phyloP scores from a whole-genome alignment of 92 coral and sea anemone genomes.

The Paramuricea clavata region DNA sequence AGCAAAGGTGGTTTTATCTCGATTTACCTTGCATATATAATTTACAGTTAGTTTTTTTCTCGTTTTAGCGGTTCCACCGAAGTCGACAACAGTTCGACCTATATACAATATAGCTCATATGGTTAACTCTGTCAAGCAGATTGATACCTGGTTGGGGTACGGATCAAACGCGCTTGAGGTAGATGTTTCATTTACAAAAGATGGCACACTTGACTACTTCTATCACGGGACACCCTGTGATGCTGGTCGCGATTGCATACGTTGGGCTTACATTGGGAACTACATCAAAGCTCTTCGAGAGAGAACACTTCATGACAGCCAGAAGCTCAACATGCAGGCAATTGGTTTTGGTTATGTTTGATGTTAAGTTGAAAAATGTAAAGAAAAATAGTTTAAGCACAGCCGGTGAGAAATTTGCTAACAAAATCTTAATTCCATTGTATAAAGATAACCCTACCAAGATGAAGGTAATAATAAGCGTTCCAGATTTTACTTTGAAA shows the following conservation, averaged over 20 bases:
- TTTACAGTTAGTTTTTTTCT: too few relatives aligned
- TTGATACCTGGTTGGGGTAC: conserved; percentile 45
- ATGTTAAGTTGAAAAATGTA: conserved; percentile 38
- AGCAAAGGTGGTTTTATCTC: too few relatives aligned
- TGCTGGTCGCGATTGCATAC: conserved; percentile 40
- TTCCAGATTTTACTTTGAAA: conserved; percentile 3
- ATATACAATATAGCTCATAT: conserved; percentile 57
- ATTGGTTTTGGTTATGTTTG: conserved; percentile 57
- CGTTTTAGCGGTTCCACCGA: too few relatives aligned
- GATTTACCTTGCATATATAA: too few relatives aligned
- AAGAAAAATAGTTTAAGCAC: conserved; percentile 17
- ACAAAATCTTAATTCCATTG: conserved; percentile 43
- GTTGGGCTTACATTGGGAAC: conserved; percentile 48
- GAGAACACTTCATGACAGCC: conserved; percentile 47
- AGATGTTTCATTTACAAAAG: conserved; percentile 30
- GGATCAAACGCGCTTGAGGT: conserved; percentile 57
- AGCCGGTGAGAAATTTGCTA: conserved; percentile 56
- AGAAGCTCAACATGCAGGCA: conserved; percentile 48
- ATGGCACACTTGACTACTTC: conserved; percentile 38
- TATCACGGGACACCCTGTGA: conserved; percentile 45
- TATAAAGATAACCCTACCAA: conserved; percentile 44
- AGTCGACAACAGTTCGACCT: too few relatives aligned
- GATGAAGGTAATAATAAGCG: conserved; percentile 51
- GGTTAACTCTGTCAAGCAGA: conserved; percentile 54
- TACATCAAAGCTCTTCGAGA: conserved; percentile 54